Evolutionary conservation across 92 coral and sea anemone species (phyloP), one percentile per base, ranked within the genome.

Genomic region (Zoanthus sansibaricus): DNA sequence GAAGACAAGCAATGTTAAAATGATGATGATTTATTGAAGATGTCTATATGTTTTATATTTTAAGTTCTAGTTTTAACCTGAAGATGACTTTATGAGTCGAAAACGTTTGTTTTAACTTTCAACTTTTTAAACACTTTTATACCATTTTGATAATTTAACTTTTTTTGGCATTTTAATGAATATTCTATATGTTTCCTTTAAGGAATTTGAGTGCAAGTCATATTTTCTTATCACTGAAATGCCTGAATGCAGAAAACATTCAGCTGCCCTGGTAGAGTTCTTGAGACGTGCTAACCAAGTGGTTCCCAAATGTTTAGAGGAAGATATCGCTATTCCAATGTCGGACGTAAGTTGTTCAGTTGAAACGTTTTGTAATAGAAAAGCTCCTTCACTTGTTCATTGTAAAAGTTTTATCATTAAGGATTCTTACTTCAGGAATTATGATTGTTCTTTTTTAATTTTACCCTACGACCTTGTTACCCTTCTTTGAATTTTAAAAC

Each of bases 151-250:
- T 25, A 25, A 0, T 25, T 25, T 25, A 25, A 25, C 25, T 25
- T 25, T 25, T 25, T 25, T 25, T 25, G 25, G 25, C 25, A 25
- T 25, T 25, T 25, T 25, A 25, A 25, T 25, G 25, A 25, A 25
- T 25, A 25, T 25, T 25, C 25, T 25, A 25, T 25, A 25, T 4
- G 21, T 17, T 44, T 42, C 37, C 30, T 77, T 89, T 44, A 21
- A 96, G 98, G 96, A 91, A 45, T 93, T 90, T 47, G 95, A 94
- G n/a, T 93, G 98, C 48, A 33, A 89, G 3, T 96, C 98, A 14
- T 59, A 94, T 31, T 86, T 92, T n/a, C 87, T 96, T 67, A 92
- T 95, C 77, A 93, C 98, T 44, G 98, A 93, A 51, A 18, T 56
- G 13, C 44, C 5, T 13, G 70, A 44, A 14, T 71, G 56, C 87